A percentile compares a stretch with the other conserved stretches of the same genome.
These are phyloP conservation scores for Ophion costatus DNA, from an alignment of 2,888 invertebrate genomes.

Conservation along the genomic window DNA sequence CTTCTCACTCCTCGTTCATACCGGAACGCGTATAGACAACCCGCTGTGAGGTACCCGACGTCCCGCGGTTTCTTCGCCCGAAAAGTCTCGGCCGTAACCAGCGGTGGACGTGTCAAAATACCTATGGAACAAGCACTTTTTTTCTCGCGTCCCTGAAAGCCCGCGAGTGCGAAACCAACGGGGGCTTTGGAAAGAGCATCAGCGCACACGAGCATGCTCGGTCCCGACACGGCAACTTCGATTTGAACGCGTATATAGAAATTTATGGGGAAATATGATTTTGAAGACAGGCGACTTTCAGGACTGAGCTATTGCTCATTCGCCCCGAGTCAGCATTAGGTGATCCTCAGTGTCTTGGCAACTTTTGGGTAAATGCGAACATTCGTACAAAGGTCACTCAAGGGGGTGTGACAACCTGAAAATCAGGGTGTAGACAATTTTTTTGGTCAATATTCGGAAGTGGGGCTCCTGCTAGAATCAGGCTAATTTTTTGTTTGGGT, in stretches of 20 bases:
- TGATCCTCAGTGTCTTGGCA: no score
- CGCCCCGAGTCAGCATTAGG: no score
- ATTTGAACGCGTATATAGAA: conserved; percentile 9
- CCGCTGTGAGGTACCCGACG: conserved; percentile 78
- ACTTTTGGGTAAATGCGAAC: no score
- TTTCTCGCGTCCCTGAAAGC: conserved; percentile 66
- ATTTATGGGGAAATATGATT: not conserved
- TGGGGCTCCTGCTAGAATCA: no score
- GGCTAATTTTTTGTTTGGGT: no score
- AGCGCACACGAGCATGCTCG: conserved; percentile 42
- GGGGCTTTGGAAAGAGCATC: conserved; percentile 54
- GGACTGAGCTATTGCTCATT: not conserved
- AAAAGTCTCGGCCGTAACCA: conserved; percentile 78
- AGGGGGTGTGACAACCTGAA: no score
- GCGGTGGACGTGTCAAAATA: conserved; percentile 82
- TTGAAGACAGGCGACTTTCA: not conserved
- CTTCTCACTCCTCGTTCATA: conserved; percentile 57
- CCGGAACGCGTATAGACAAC: conserved; percentile 69
- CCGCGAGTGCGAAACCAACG: conserved; percentile 65
- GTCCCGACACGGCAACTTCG: conserved; percentile 23
- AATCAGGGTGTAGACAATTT: no score
- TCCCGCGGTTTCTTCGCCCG: conserved; percentile 79
- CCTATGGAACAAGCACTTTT: conserved; percentile 74
- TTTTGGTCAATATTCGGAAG: no score
- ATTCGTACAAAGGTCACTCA: no score